Evolutionary conservation across 2,888 invertebrate species (phyloP), one percentile per base, ranked within the genome.

Genomic region (Watsonalla cultraria): DNA sequence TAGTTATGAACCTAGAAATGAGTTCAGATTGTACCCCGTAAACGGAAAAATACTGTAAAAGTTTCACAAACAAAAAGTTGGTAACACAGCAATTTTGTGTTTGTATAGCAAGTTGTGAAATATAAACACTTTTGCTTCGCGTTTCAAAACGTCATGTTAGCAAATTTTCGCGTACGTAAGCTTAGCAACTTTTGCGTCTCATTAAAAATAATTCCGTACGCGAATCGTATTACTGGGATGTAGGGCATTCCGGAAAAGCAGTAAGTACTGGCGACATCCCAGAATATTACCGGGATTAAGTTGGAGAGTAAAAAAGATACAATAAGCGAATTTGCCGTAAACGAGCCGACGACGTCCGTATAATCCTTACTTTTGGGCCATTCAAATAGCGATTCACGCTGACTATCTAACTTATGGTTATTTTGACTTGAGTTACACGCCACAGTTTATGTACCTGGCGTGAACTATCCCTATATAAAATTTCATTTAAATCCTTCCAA

Each of bases 291-390:
- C 56, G 60, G 75, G 75, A 81, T 83, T 82, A 80, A 73, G 75
- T 77, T 74, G 64, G 60, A 34, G 47, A 11, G 58, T 51, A 76
- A 74, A 80, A 80, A 78, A 68, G 62, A 61, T 70, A 75, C 74
- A 78, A 75, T 79, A 76, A 81, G 79, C 68, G 78, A 79, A 76
- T 80, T 79, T 68, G 59, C 70, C 61, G 71, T 64, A 65, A 72
- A 72, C 61, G 68, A 66, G 70, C 61, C 64, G 70, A 65, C 70
- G 65, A 66, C 66, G 67, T 63, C 61, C 54, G 56, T 66, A 62
- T 81, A 80, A 80, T 78, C 51, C 54, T 50, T 45, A 52, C 47
- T 49, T 46, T 48, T 45, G 45, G 49, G 34, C 37, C 46, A 24
- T 34, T 35, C 15, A n/a, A 45, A 55, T 1, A 42, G 42, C 42